Evolutionary conservation across 1,140 invertebrate genomes (phyloP).

Genomic region (Aphidius gifuensis): DNA sequence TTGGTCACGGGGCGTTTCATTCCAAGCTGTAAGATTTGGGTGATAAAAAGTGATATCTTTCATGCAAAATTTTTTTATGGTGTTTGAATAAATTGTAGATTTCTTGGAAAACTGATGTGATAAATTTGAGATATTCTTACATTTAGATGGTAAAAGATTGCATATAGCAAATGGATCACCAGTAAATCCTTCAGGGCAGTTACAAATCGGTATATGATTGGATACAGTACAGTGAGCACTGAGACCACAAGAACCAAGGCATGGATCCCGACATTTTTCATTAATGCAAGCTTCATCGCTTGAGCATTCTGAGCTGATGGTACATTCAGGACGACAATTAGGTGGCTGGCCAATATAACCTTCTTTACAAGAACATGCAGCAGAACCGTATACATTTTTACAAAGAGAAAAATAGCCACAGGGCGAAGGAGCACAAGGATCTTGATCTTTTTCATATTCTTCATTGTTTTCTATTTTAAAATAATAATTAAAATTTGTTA

Average conservation of each 20-base stretch:
- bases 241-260: slow-evolving; percentile 59
- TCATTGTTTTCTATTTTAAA: slow-evolving; percentile 11
- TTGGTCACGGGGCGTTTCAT: slow-evolving; percentile 49
- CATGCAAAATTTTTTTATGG: too few relatives aligned
- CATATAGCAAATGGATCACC: slow-evolving; percentile 59
- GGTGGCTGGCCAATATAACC: slow-evolving; percentile 53
- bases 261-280: slow-evolving; percentile 59
- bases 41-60: too few relatives aligned
- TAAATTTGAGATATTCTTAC: slow-evolving; percentile 38
- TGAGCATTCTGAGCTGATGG: slow-evolving; percentile 53
- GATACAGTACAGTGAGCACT: slow-evolving; percentile 55
- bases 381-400: slow-evolving; percentile 36
- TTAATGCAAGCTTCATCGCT: slow-evolving; percentile 54
- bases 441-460: slow-evolving; percentile 14
- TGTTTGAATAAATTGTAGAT: too few relatives aligned
- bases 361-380: slow-evolving; percentile 44
- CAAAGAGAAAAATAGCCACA: slow-evolving; percentile 56
- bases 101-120: too few relatives aligned
- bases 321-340: slow-evolving; percentile 56
- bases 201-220: slow-evolving; percentile 60
- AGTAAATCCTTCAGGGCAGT: slow-evolving; percentile 56
- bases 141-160: slow-evolving; percentile 34
- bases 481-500: neutral
- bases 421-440: slow-evolving; percentile 57
- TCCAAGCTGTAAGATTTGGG: slow-evolving; percentile 32